Evolutionary conservation across 1,140 invertebrate genomes (phyloP).

Genomic region (Asobara japonica): DNA sequence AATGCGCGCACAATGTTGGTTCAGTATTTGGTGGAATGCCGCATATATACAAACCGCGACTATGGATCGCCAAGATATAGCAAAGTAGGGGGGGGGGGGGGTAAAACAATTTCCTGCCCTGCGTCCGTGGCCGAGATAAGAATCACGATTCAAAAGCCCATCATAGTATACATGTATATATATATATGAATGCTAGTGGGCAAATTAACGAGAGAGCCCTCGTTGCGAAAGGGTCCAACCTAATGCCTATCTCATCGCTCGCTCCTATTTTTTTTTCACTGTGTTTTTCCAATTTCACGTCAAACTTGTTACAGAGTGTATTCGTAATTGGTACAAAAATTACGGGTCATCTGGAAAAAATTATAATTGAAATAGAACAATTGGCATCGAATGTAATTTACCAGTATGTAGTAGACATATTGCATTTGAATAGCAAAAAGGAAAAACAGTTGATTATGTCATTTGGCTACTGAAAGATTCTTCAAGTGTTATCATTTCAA

Average conservation of each 20-base stretch:
- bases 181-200: slow-evolving; percentile 1
- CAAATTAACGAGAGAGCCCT: slow-evolving; percentile 10
- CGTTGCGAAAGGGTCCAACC: neutral
- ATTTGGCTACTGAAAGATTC: too few relatives aligned
- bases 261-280: neutral
- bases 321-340: slow-evolving; percentile 5
- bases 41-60: too few relatives aligned
- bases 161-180: slow-evolving; percentile 6
- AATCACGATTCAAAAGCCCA: slow-evolving; percentile 24
- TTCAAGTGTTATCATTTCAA: too few relatives aligned
- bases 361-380: neutral
- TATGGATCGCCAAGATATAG: neutral
- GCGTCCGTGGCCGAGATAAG: slow-evolving; percentile 18
- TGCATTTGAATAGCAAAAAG: too few relatives aligned
- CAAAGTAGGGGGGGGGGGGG: too few relatives aligned
- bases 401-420: too few relatives aligned
- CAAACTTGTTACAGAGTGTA: slow-evolving; percentile 19
- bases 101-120: slow-evolving; percentile 16
- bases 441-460: too few relatives aligned
- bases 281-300: neutral
- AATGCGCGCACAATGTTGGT: too few relatives aligned
- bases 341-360: neutral
- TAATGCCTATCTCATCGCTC: neutral
- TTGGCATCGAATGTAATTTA: neutral
- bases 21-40: too few relatives aligned